Evolutionary conservation across 2,888 invertebrate genomes (phyloP), one percentile per base, ranked within the genome.

Genomic region (Sesia apiformis): DNA sequence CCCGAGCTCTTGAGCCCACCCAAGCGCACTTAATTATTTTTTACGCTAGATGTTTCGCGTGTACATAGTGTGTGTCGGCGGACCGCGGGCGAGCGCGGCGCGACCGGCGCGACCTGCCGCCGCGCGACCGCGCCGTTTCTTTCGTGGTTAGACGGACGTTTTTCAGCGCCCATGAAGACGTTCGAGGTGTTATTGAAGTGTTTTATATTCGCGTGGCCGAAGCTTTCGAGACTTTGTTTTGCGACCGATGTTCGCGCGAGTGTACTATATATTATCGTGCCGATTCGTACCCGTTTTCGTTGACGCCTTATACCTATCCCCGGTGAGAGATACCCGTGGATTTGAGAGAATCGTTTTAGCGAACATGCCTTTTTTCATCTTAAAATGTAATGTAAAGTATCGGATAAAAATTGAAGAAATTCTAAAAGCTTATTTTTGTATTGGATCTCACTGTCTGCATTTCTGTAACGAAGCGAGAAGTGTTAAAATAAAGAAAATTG

Each of bases 381-480:
- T 85, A 84, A 84, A 73, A 76, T 79, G 74, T 84, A 79, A 78
- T 75, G 67, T 82, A 84, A 85, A 83, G 72, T 84, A 83, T 84
- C 78, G 83, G 79, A 84, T 83, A 81, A 84, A 8, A 78, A 80
- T 80, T 82, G 85, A 84, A 74, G 74, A 82, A 84, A 87, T 82
- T 84, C 79, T 84, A 80, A 86, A 84, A 83, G 88, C 88, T 88
- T 89, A 89, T 89, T 89, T 89, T 89, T 89, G 81, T 89, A 89
- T 87, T 87, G 76, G 76, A 78, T 83, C 77, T 82, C 78, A 73
- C 78, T 86, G 82, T 87, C 8, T 50, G 79, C 81, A 83, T 82
- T 50, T 84, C 77, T 80, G 77, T 81, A 82, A 73, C 76, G 68
- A 74, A 58, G 60, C 61, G 57, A 75, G 70, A 69, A 76, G 66